These are phyloP conservation scores for Pseudopipra pipra DNA, from an alignment of 2,113 vertebrate genomes.

Conservation along the genomic window DNA sequence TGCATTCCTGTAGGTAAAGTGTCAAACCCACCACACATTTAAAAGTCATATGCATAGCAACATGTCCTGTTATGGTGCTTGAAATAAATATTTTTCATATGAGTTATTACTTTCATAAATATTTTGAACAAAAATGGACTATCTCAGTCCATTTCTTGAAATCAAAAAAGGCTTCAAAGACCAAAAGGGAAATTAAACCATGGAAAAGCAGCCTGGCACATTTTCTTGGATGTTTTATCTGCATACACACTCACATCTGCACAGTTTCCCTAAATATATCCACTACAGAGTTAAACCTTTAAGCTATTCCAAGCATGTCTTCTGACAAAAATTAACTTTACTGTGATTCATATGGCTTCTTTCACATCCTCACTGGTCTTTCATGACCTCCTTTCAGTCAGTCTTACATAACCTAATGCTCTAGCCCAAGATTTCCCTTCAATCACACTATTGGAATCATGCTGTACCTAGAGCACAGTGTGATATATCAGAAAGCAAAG, in stretches of 20 bases:
- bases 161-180: background rate
- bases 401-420: background rate
- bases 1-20: background rate
- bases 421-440: background rate
- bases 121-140: background rate
- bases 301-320: background rate
- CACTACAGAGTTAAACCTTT: background rate
- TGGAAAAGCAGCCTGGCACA: background rate
- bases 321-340: background rate
- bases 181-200: background rate
- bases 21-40: background rate
- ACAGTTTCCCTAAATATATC: background rate
- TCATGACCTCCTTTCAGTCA: background rate
- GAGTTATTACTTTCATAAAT: background rate
- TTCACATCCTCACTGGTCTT: background rate
- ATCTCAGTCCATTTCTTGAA: background rate
- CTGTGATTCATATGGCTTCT: background rate
- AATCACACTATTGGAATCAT: background rate
- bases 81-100: background rate
- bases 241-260: background rate
- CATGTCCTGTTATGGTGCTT: rapidly evolving
- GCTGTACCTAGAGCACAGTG: background rate
- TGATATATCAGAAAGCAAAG: background rate
- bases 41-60: background rate
- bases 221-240: background rate